phyloP scores from a whole-genome alignment of 2,797 vertebrate genomes.

The Coranthus polyacanthus region DNA sequence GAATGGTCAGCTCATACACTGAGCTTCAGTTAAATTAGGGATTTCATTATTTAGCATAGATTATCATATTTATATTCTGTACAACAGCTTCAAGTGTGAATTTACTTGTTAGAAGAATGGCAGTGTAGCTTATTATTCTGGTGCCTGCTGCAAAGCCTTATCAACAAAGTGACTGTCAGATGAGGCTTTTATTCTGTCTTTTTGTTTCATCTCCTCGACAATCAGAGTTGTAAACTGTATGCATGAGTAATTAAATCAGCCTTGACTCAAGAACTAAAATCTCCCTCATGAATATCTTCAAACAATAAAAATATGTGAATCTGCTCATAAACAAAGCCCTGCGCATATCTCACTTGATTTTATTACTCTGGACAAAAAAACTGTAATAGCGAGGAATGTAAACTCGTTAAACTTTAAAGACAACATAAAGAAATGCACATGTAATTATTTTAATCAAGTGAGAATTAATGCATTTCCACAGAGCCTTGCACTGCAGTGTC shows the following conservation, averaged over 20 bases:
- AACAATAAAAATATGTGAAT: conserved; percentile 13
- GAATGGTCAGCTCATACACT: neutral
- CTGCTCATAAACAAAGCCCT: conserved; percentile 1
- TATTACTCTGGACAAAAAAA: conserved; percentile 3
- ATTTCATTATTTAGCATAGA: conserved; percentile 11
- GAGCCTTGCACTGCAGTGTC: neutral
- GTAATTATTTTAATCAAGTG: neutral
- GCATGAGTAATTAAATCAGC: conserved; percentile 3
- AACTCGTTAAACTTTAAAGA: conserved; percentile 7
- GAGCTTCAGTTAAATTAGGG: neutral
- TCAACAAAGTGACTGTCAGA: conserved; percentile 7
- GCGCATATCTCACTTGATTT: neutral
- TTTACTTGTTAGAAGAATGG: conserved; percentile 9
- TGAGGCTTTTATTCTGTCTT: neutral
- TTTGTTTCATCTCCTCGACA: conserved; percentile 10
- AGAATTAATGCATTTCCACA: neutral
- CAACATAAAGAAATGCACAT: neutral
- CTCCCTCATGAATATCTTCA: neutral
- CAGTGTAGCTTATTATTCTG: neutral
- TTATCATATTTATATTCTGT: conserved; percentile 11
- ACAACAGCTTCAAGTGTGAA: neutral
- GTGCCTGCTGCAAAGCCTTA: neutral
- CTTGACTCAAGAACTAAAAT: neutral
- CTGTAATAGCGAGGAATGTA: neutral
- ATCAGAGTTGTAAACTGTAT: neutral